Conservation (phyloP, 2,113 vertebrate genomes). For the Pseudopipra pipra region DNA sequence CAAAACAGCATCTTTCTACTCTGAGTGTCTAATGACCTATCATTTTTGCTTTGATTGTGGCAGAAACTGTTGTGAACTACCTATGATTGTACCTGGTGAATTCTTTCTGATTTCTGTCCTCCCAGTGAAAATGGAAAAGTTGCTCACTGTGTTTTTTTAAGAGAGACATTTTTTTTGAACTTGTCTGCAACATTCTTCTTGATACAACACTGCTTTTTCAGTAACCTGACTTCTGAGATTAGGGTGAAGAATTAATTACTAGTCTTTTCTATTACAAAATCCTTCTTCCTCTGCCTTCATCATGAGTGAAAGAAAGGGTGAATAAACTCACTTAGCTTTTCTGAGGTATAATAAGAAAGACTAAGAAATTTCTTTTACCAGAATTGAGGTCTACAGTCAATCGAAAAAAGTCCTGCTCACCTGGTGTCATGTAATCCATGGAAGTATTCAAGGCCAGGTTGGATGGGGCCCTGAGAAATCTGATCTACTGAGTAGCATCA, state of each 20-base stretch:
- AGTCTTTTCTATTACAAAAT: background rate
- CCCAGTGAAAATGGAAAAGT: background rate
- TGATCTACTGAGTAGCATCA: background rate
- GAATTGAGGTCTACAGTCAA: background rate
- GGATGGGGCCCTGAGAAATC: background rate
- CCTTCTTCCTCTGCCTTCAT: background rate
- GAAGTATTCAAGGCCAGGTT: background rate
- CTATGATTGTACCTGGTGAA: background rate
- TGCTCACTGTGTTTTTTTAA: background rate
- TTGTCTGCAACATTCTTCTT: background rate
- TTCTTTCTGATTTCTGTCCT: background rate
- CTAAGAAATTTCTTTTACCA: background rate
- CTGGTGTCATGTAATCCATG: background rate
- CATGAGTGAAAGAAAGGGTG: background rate
- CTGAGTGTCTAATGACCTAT: slow-evolving; percentile 49
- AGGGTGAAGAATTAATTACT: background rate
- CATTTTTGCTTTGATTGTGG: slow-evolving; percentile 33
- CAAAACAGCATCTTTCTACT: slow-evolving; percentile 32
- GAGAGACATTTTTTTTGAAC: background rate
- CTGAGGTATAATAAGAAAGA: background rate
- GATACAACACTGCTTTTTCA: background rate
- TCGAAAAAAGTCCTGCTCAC: background rate
- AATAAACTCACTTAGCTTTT: background rate
- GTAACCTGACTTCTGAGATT: background rate
- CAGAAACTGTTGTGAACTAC: slow-evolving; percentile 1